phyloP scores from a whole-genome alignment of 2,888 invertebrate species.

The Drosophila koepferae region DNA sequence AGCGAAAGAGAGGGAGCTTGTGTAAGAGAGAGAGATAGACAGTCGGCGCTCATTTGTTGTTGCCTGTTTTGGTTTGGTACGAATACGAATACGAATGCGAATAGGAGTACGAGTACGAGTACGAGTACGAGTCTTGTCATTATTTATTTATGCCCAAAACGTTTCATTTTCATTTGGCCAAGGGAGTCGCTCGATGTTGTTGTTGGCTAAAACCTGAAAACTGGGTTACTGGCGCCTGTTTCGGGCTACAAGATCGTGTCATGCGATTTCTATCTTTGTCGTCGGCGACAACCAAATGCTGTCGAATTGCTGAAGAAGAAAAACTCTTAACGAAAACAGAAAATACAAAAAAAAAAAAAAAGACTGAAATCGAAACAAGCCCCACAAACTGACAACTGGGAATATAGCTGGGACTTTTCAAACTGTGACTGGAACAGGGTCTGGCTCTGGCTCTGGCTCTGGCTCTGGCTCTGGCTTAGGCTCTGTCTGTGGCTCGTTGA shows the following conservation, averaged over 20 bases:
- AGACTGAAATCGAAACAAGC: constrained; percentile 24
- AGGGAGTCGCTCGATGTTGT: constrained; percentile 58
- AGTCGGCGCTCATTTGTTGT: constrained; percentile 73
- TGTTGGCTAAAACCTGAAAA: constrained; percentile 66
- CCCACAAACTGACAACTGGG: constrained; percentile 34
- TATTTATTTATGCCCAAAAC: constrained; percentile 81
- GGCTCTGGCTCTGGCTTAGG: constrained; percentile 28
- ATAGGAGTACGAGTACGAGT: constrained; percentile 49
- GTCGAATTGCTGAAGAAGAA: constrained; percentile 77
- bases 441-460: constrained; percentile 28
- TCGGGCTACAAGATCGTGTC: constrained; percentile 81
- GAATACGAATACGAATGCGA: constrained; percentile 6
- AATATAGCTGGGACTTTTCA: constrained; percentile 38
- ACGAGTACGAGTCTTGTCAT: constrained; percentile 70
- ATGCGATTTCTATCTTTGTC: constrained; percentile 81
- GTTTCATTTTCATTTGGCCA: constrained; percentile 79
- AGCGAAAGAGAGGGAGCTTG: not conserved
- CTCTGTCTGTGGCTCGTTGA: constrained; percentile 43
- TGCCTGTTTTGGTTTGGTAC: constrained; percentile 68
- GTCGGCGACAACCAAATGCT: constrained; percentile 75
- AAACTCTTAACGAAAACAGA: constrained; percentile 48
- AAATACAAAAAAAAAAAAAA: constrained; percentile 26
- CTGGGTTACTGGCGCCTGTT: constrained; percentile 82
- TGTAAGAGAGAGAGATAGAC: not conserved
- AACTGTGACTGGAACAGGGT: constrained; percentile 31